These are phyloP conservation scores for Sycobia sp. DNA, from an alignment of 1,140 invertebrate species.

Conservation along the genomic window DNA sequence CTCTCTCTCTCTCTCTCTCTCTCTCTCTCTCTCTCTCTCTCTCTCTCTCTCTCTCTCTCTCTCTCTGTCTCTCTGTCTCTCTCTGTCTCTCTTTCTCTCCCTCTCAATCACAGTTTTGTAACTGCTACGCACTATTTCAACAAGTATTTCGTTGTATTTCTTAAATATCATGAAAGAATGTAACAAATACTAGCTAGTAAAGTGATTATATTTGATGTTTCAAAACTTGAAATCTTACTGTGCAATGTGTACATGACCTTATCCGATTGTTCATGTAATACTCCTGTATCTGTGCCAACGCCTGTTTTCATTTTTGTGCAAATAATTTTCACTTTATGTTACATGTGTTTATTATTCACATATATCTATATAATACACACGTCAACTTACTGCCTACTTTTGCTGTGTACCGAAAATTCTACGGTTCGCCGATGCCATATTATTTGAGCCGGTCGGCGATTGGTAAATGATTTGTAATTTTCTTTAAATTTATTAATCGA, in stretches of 20 bases:
- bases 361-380: no score
- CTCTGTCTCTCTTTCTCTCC: no score
- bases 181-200: no score
- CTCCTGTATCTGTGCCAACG: background rate
- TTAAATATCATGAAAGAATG: no score
- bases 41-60: no score
- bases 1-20: no score
- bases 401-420: constrained; percentile 47
- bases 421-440: constrained; percentile 1
- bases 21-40: no score
- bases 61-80: no score
- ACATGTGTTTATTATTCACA: constrained; percentile 35
- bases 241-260: background rate
- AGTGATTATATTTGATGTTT: no score
- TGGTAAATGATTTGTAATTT: constrained; percentile 20
- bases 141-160: no score
- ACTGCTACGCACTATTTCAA: no score
- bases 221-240: constrained; percentile 9
- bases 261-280: constrained; percentile 5
- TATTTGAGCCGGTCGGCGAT: background rate
- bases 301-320: constrained; percentile 14
- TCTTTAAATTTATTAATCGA: constrained; percentile 6
- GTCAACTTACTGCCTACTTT: constrained; percentile 56
- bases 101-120: no score
- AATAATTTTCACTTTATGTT: constrained; percentile 35